Evolutionary conservation across 2,888 invertebrate species (phyloP), one percentile per base, ranked within the genome.

Genomic region (Caenorhabditis panamensis): DNA sequence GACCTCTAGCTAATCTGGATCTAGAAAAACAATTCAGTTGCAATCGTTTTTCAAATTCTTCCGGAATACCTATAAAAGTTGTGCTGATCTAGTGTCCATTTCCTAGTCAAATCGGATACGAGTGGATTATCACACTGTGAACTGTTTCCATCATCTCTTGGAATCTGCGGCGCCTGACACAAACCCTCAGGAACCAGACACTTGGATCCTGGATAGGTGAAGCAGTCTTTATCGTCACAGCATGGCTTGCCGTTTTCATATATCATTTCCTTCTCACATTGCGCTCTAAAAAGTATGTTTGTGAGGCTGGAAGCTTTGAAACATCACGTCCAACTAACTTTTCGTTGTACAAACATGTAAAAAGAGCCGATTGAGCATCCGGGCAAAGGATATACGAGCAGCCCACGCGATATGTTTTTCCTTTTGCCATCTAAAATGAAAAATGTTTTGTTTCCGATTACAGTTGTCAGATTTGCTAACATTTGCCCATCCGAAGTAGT

Each of bases 241-340:
- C 84, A 84, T 16, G 84, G 81, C n/a, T 72, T 76, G 11, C 84
- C 84, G 16, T 76, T 72, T 24, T 84, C 84, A 26, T 84, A 84
- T 37, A 84, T 84, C 79, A 82, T 84, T 37, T 84, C 84, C 31
- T 76, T 67, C 22, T 83, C 83, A 37, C 78, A 75, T 72, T 83
- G 83, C 18, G 83, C 83, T 79, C 83, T 80, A 68, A 31, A 63
- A 37, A 1, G 8, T 20, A 20, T 8, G 3, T 20, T 37, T 36
- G 16, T 31, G 4, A 6, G 31, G 31, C 4, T 44, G 6, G 41
- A 51, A 51, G 41, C 13, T 54, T 54, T 9, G 24, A 24, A 28
- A 22, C 37, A 28, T 24, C 61, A n/a, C 36, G 5, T 59, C 9
- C 1, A 31, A 18, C 61, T 59, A 11, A 84, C 84, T 82, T 84